Percentiles rank a stretch among this genome's conserved stretches.
phyloP scores from a whole-genome alignment of 1,140 invertebrate species.

The Bradysia coprophila region DNA sequence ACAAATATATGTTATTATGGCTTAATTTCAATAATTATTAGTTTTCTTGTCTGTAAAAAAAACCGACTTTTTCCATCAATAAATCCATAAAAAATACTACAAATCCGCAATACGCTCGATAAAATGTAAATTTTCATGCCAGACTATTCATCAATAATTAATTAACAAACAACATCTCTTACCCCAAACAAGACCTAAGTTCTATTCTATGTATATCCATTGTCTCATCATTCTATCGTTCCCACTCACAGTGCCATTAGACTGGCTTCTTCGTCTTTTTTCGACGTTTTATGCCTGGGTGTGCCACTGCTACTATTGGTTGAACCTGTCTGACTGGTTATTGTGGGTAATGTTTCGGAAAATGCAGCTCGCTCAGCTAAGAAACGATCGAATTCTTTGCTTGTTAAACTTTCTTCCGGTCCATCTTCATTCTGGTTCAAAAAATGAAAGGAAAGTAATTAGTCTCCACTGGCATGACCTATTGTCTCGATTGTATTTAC shows the following conservation, averaged over 20 bases:
- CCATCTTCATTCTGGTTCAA: conserved; percentile 10
- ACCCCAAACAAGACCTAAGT: too few species aligned
- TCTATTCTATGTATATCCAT: too few species aligned
- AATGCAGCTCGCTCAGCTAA: conserved; percentile 73
- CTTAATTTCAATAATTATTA: too few species aligned
- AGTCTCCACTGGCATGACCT: too few species aligned
- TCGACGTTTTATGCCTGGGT: conserved; percentile 21
- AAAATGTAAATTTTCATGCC: not conserved
- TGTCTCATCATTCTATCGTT: not conserved
- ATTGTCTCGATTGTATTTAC: too few species aligned
- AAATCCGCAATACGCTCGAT: too few species aligned
- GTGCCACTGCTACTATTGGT: conserved; percentile 3
- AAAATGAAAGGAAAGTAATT: not conserved
- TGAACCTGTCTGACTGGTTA: conserved; percentile 5
- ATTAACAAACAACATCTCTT: not conserved
- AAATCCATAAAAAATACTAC: not conserved
- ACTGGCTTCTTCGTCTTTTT: conserved; percentile 21
- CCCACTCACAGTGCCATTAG: not conserved
- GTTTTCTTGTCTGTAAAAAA: too few species aligned
- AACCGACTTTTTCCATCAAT: not conserved
- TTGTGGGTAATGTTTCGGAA: conserved; percentile 43
- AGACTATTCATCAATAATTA: not conserved
- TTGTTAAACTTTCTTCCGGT: conserved; percentile 56
- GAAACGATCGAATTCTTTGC: conserved; percentile 85
- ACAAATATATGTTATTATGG: too few species aligned